phyloP scores from a whole-genome alignment of 23 tunicate genomes.

The Trididemnum clinides region DNA sequence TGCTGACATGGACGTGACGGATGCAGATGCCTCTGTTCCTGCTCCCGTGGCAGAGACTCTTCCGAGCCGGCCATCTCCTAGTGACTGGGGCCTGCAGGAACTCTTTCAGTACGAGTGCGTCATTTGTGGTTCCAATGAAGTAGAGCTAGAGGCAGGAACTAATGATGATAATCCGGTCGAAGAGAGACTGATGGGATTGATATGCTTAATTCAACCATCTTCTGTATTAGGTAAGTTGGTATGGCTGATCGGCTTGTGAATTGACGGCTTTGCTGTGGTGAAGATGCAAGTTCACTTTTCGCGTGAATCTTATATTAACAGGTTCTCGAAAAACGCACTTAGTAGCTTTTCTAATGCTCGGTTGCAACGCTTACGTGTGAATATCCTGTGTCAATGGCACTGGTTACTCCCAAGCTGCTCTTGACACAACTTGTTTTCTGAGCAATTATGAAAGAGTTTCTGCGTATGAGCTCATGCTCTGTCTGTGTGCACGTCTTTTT shows the following conservation, averaged over 20 bases:
- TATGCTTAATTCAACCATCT: slow-evolving; percentile 73
- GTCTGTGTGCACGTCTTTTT: no score
- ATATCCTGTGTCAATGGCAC: no score
- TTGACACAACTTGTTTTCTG: no score
- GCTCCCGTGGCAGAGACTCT: background rate
- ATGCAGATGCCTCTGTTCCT: background rate
- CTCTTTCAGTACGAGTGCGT: slow-evolving; percentile 54
- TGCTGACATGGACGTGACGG: background rate
- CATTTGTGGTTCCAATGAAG: slow-evolving; percentile 63
- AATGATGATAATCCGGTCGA: background rate
- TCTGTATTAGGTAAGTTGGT: slow-evolving; percentile 56
- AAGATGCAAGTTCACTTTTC: background rate
- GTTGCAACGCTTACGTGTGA: no score
- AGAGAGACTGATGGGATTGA: slow-evolving; percentile 44
- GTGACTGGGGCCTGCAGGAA: background rate
- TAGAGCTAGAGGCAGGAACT: slow-evolving; percentile 12
- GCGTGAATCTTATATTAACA: no score
- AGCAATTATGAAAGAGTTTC: no score
- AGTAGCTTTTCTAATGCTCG: no score
- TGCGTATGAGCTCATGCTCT: no score
- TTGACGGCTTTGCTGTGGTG: background rate
- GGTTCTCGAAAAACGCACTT: no score
- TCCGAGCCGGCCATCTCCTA: background rate
- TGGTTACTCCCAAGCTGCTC: no score
- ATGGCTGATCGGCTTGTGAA: no score